Percentiles rank a stretch among this genome's conserved stretches.
These are phyloP conservation scores for Drosophila lacicola DNA, from an alignment of 2,888 invertebrate genomes.

Conservation along the genomic window DNA sequence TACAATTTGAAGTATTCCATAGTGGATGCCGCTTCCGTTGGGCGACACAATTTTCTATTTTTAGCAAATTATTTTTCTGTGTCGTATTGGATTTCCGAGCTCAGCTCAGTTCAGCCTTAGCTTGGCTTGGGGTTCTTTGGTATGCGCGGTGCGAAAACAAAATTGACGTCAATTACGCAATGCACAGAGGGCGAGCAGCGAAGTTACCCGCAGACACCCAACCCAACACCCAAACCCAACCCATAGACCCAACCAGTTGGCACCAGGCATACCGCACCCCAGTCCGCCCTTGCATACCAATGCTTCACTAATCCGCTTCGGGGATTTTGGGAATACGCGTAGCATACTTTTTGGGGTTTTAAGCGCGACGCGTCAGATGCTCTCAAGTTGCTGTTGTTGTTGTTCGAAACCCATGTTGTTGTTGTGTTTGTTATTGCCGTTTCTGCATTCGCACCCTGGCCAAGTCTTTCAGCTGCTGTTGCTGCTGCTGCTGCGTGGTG, in stretches of 20 bases:
- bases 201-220: slow-evolving; percentile 11
- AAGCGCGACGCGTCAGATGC: slow-evolving; percentile 63
- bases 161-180: slow-evolving; percentile 86
- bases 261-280: slow-evolving; percentile 52
- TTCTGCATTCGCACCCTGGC: slow-evolving; percentile 53
- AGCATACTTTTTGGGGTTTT: slow-evolving; percentile 79
- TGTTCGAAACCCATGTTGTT: slow-evolving; percentile 13
- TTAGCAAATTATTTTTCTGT: slow-evolving; percentile 79
- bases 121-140: slow-evolving; percentile 50
- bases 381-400: slow-evolving; percentile 56
- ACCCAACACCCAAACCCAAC: background rate
- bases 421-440: slow-evolving; percentile 24
- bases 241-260: slow-evolving; percentile 47
- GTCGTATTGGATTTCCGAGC: slow-evolving; percentile 73
- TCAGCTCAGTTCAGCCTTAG: slow-evolving; percentile 4
- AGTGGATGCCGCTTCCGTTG: slow-evolving; percentile 17
- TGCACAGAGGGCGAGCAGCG: slow-evolving; percentile 66
- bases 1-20: slow-evolving; percentile 69
- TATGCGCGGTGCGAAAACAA: slow-evolving; percentile 85
- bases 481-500: slow-evolving; percentile 63
- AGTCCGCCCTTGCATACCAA: slow-evolving; percentile 51
- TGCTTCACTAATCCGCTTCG: slow-evolving; percentile 83
- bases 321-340: slow-evolving; percentile 84
- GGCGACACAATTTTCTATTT: slow-evolving; percentile 80
- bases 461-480: slow-evolving; percentile 41